phyloP scores from a whole-genome alignment of 2,113 vertebrate species.

The Hydrolagus affinis region DNA sequence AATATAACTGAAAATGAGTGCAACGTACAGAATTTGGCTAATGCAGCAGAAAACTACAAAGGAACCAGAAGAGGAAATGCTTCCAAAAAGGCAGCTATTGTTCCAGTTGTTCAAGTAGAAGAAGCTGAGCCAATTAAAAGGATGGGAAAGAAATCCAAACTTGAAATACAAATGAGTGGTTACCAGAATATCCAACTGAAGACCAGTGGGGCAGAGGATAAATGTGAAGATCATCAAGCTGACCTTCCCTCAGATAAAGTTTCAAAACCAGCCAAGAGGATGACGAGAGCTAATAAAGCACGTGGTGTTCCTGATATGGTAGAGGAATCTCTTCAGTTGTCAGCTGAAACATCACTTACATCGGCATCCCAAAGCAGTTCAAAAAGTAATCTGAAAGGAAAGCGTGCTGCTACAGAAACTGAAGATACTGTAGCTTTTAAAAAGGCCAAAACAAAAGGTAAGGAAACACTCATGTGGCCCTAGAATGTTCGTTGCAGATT shows the following conservation, averaged over 20 bases:
- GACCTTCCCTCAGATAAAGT: too few species aligned
- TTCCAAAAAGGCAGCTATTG: neutral
- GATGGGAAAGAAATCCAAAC: neutral
- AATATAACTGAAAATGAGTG: neutral
- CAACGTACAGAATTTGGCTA: neutral
- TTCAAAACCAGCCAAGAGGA: neutral
- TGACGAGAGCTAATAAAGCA: conserved; percentile 12
- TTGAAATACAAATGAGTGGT: neutral
- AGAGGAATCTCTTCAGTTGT: neutral
- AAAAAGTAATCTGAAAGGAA: conserved; percentile 9
- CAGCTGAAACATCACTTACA: neutral
- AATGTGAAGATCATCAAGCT: neutral
- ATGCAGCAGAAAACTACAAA: neutral
- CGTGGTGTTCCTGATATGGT: neutral
- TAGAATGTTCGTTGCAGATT: neutral
- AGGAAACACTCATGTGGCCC: neutral
- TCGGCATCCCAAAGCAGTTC: neutral
- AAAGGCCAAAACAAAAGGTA: conserved; percentile 9
- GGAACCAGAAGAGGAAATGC: neutral
- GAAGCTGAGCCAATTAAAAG: neutral
- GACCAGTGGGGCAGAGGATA: neutral
- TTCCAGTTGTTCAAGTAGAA: neutral
- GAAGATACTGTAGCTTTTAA: neutral
- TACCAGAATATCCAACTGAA: neutral
- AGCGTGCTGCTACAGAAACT: conserved; percentile 3